These are phyloP conservation scores for Zapornia atra DNA, from an alignment of 2,113 vertebrate genomes.

Conservation along the genomic window DNA sequence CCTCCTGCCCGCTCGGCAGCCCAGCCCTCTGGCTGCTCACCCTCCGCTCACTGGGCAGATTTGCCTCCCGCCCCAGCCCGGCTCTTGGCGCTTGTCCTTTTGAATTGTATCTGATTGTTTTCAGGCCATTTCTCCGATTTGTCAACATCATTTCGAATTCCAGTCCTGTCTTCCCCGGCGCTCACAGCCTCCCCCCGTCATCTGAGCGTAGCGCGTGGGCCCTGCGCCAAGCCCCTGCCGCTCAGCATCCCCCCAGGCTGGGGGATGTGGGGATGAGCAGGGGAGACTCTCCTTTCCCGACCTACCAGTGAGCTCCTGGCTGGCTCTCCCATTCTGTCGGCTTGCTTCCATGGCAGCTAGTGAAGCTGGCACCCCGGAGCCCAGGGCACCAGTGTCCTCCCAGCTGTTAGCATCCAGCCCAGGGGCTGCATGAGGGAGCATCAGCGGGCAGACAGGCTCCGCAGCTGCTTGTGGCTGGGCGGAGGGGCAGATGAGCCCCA, in stretches of 20 bases:
- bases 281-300: neutral
- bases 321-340: neutral
- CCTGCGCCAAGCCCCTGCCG: neutral
- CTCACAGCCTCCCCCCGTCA: neutral
- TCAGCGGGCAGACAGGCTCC: neutral
- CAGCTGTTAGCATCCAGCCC: neutral
- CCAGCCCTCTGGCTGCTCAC: neutral
- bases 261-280: accelerated
- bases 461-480: neutral
- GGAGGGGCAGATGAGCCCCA: neutral
- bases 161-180: constrained; percentile 21
- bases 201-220: neutral
- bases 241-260: neutral
- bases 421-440: neutral
- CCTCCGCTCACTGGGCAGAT: neutral
- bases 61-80: neutral
- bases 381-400: neutral
- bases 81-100: constrained; percentile 61
- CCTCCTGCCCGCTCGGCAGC: neutral
- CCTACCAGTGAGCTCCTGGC: neutral
- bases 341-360: accelerated
- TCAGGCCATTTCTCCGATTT: constrained; percentile 69
- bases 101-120: constrained; percentile 63
- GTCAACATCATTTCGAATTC: constrained; percentile 66
- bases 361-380: neutral